These are phyloP conservation scores for Myotis planiceps DNA, from an alignment of 2,797 vertebrate species.

Conservation along the genomic window DNA sequence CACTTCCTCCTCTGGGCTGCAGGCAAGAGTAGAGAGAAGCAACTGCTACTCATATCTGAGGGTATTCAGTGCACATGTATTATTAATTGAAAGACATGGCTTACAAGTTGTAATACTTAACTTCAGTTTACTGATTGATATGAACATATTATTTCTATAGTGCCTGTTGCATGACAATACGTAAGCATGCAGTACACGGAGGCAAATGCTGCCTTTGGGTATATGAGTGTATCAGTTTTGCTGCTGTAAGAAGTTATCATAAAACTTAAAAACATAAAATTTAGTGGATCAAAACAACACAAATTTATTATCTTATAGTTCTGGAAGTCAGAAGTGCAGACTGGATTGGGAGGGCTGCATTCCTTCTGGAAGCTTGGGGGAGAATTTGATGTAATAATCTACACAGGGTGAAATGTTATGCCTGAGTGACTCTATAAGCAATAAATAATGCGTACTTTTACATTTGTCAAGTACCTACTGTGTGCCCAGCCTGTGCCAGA, in stretches of 20 bases:
- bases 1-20: neutral
- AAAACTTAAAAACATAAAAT: neutral
- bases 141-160: neutral
- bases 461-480: neutral
- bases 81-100: neutral
- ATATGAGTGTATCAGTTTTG: neutral
- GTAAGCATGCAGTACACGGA: neutral
- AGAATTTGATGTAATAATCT: neutral
- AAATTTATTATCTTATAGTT: neutral
- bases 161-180: neutral
- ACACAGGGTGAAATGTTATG: neutral
- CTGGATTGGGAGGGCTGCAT: neutral
- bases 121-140: neutral
- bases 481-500: neutral
- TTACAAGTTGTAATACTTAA: neutral
- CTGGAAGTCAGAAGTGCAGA: neutral
- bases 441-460: neutral
- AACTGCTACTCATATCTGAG: neutral
- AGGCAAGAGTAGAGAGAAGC: neutral
- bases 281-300: neutral
- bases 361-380: neutral
- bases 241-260: neutral
- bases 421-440: neutral
- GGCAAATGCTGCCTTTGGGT: neutral
- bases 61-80: neutral